Evolutionary conservation across 2,113 vertebrate species (phyloP), one percentile per base, ranked within the genome.

Genomic region (Pedionomus torquatus): DNA sequence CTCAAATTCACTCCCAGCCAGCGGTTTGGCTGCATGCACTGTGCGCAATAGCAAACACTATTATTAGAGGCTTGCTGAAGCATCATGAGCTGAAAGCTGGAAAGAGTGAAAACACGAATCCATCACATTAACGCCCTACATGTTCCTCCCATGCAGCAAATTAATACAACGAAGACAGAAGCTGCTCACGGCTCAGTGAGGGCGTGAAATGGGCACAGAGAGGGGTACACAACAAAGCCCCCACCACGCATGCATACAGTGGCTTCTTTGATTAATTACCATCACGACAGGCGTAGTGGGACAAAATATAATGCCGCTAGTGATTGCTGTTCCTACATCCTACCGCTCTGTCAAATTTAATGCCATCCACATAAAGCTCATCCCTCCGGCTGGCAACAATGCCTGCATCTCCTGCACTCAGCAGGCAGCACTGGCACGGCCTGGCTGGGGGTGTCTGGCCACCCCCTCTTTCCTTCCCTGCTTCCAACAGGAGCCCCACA

Each of bases 91-190:
- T 91, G 78, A 87, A 87, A 94, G 74, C 48, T 90, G 26, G 31
- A 37, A 74, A 74, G 58, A 90, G 58, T 66, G 83, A 80, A 54
- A 74, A 41, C 60, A 90, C 0, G 0, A 92, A 93, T 58, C 44
- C 68, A n/a, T 83, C 71, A 41, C 86, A 31, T 61, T 49, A 86
- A 90, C 84, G 72, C 18, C 54, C 88, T 74, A 48, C 60, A 31
- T 7, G 60, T 64, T 90, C 75, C 85, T 95, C 90, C 92, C 76
- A 51, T 94, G 79, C 93, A 89, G 65, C 60, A 92, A 83, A 94
- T 78, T 83, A 87, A 63, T 51, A 54, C 88, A 88, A 77, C 3
- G 5, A 83, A 46, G 85, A 35, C 64, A 87, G 95, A 77, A 86
- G 72, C 35, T 8, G n/a, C 71, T 91, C 92, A 69, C 1, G 8